Evolutionary conservation across 2,113 vertebrate genomes (phyloP).

Genomic region (Corynorhinus townsendii): DNA sequence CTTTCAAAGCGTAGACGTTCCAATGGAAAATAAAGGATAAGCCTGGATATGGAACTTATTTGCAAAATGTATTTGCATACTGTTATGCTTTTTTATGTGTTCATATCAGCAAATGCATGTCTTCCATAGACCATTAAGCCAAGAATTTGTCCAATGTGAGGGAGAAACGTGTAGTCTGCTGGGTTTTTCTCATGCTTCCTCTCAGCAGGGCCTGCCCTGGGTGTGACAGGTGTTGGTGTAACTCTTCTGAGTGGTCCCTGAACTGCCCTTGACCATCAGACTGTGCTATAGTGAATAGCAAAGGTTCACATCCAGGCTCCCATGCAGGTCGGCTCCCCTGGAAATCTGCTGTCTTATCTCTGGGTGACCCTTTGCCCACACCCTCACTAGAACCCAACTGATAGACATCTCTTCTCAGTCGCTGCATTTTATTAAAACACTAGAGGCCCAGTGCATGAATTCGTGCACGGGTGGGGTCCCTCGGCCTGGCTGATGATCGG

Average conservation of each 20-base stretch:
- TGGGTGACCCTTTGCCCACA: rapidly evolving
- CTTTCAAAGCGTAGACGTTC: not conserved
- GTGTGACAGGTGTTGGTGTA: not conserved
- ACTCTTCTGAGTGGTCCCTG: not conserved
- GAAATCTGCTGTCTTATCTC: rapidly evolving
- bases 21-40: not conserved
- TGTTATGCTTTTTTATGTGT: rapidly evolving
- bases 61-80: rapidly evolving
- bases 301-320: not conserved
- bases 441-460: no score
- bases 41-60: not conserved
- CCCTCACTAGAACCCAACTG: not conserved
- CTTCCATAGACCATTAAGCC: rapidly evolving
- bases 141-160: rapidly evolving
- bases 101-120: rapidly evolving
- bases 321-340: rapidly evolving
- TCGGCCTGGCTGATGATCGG: no score
- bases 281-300: no score
- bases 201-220: rapidly evolving
- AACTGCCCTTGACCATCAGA: not conserved
- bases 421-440: rapidly evolving
- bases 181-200: not conserved
- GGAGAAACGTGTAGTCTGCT: not conserved
- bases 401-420: not conserved
- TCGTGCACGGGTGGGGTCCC: no score